phyloP scores from a whole-genome alignment of 2,888 invertebrate species.

The Chironomus riparius region DNA sequence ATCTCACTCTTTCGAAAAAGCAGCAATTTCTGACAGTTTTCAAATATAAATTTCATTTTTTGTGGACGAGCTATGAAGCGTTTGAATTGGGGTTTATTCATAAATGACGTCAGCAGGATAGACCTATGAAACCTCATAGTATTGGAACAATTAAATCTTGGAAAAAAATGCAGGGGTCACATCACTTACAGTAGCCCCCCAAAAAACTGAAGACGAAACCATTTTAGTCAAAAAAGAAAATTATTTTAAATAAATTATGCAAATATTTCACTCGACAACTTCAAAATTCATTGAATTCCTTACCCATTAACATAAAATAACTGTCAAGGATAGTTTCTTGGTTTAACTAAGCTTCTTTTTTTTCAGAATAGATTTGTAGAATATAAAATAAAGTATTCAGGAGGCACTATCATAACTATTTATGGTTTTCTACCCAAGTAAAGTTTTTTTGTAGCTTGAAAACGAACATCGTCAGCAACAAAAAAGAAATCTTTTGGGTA shows the following conservation, averaged over 20 bases:
- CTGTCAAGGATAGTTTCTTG: constrained; percentile 24
- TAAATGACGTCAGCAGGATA: no score
- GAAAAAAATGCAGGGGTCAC: no score
- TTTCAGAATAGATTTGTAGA: background rate
- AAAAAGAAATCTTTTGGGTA: no score
- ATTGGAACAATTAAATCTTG: no score
- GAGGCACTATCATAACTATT: background rate
- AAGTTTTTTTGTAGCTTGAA: no score
- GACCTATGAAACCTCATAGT: no score
- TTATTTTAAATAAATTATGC: constrained; percentile 24
- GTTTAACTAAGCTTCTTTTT: background rate
- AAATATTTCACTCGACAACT: constrained; percentile 12
- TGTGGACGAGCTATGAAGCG: no score
- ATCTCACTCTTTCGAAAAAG: background rate
- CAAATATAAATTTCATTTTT: no score
- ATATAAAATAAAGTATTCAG: background rate
- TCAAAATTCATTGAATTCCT: background rate
- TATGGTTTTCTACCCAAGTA: background rate
- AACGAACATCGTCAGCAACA: no score
- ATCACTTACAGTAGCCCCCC: background rate
- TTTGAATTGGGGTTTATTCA: no score
- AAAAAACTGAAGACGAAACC: no score
- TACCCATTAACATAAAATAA: background rate
- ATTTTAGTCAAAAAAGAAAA: no score
- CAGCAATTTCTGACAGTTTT: background rate